These are phyloP conservation scores for Nephotettix cincticeps DNA, from an alignment of 1,140 invertebrate species.

Conservation along the genomic window DNA sequence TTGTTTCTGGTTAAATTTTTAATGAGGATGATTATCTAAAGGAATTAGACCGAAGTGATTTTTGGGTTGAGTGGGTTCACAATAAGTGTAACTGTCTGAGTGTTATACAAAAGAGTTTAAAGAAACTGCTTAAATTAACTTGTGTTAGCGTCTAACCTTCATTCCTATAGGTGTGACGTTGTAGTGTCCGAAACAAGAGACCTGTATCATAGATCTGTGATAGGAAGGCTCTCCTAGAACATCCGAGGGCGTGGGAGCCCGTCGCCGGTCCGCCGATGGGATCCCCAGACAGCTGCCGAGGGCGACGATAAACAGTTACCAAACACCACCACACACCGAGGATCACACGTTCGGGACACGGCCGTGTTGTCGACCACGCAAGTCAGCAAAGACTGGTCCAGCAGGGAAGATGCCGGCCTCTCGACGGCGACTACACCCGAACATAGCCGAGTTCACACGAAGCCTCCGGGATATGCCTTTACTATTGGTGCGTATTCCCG, in stretches of 20 bases:
- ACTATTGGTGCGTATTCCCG: not conserved
- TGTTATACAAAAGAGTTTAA: too few relatives aligned
- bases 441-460: not conserved
- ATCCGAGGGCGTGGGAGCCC: not conserved
- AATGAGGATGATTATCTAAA: too few relatives aligned
- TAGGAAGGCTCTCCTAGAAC: not conserved
- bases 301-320: not conserved
- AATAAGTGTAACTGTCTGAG: too few relatives aligned
- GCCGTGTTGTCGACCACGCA: not conserved
- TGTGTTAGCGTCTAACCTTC: too few relatives aligned
- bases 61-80: too few relatives aligned
- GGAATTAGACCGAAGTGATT: too few relatives aligned
- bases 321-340: not conserved
- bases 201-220: constrained; percentile 13
- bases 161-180: constrained; percentile 23
- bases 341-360: not conserved
- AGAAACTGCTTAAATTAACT: too few relatives aligned
- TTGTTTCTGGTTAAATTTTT: too few relatives aligned
- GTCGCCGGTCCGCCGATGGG: too few relatives aligned
- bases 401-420: not conserved
- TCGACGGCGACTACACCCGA: not conserved
- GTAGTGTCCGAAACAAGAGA: constrained; percentile 19
- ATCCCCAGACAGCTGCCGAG: too few relatives aligned
- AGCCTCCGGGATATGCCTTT: not conserved
- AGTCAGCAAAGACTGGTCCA: constrained; percentile 13